phyloP scores from a whole-genome alignment of 2,797 vertebrate genomes.

The Lepus townsendii region DNA sequence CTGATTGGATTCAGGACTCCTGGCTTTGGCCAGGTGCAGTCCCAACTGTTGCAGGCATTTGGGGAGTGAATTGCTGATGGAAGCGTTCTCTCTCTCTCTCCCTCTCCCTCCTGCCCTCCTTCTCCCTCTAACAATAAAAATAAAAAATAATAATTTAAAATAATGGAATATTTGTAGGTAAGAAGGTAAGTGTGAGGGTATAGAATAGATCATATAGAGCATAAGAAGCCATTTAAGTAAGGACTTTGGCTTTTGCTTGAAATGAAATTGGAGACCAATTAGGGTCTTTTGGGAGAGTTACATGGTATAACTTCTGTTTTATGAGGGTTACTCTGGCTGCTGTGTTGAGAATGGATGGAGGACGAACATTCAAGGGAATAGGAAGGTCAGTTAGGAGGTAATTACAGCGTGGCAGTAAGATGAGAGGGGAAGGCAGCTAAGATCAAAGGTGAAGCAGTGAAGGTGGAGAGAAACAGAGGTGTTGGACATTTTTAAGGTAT shows the following conservation, averaged over 20 bases:
- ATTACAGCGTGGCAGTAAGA: background rate
- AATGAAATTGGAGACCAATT: background rate
- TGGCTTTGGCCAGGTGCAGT: too few relatives aligned
- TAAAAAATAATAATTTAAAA: too few relatives aligned
- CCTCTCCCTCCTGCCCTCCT: too few relatives aligned
- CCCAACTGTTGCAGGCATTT: too few relatives aligned
- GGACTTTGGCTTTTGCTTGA: constrained; percentile 32
- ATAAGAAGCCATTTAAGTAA: background rate
- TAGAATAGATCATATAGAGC: background rate
- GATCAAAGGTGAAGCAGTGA: background rate
- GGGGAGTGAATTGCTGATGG: too few relatives aligned
- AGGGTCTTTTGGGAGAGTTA: background rate
- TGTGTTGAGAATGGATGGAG: background rate
- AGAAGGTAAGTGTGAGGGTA: background rate
- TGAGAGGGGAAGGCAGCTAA: background rate
- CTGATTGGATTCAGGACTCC: too few relatives aligned
- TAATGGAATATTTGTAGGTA: background rate
- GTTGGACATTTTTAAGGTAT: background rate
- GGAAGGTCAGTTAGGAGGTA: background rate
- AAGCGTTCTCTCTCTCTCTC: too few relatives aligned
- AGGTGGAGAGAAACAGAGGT: background rate
- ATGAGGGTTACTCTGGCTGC: background rate
- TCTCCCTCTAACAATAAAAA: too few relatives aligned
- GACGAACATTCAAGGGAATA: background rate
- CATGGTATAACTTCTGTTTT: background rate